Evolutionary conservation across 2,888 invertebrate species (phyloP), one percentile per base, ranked within the genome.

Genomic region (Nomada goodeniana): DNA sequence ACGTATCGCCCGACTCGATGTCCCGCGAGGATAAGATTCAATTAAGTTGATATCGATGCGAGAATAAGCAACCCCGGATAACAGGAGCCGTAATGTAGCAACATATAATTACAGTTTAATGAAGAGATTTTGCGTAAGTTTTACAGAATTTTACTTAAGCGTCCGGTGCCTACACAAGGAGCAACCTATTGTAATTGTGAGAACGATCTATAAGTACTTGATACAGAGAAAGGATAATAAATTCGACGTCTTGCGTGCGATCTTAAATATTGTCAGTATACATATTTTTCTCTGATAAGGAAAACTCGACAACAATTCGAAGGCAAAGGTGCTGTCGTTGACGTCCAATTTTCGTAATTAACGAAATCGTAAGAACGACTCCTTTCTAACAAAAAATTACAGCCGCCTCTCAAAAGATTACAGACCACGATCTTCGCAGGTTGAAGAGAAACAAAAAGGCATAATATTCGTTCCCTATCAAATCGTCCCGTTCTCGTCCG

Each of bases 1-100:
- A 84, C 70, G 81, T 82, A 86, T 80, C 81, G 70, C 50, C 68
- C 57, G 57, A 67, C 50, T 47, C 61, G 82, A 80, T 86, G 82
- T 78, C 69, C 82, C 83, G 80, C 64, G 70, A 80, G 83, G 76
- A 79, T 80, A 67, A 82, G 76, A 88, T 88, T 88, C 84, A 85
- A 88, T 88, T 85, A 86, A 76, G 68, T 55, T 73, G 70, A 80
- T 75, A 76, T 77, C 63, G 73, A 77, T 68, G 59, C 70, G 57
- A 67, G 69, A 77, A 85, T 78, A 80, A 76, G 67, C 65, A 64
- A 64, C 57, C 52, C 44, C 26, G 55, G 65, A 65, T 67, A 71
- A 77, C 47, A 59, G 59, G 42, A 2, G 44, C 50, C 67, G 23
- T 55, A 23, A 67, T 42, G 50, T 52, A 52, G 18, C 44, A 20